phyloP scores from a whole-genome alignment of 2,113 vertebrate genomes.

The Heterotis niloticus region DNA sequence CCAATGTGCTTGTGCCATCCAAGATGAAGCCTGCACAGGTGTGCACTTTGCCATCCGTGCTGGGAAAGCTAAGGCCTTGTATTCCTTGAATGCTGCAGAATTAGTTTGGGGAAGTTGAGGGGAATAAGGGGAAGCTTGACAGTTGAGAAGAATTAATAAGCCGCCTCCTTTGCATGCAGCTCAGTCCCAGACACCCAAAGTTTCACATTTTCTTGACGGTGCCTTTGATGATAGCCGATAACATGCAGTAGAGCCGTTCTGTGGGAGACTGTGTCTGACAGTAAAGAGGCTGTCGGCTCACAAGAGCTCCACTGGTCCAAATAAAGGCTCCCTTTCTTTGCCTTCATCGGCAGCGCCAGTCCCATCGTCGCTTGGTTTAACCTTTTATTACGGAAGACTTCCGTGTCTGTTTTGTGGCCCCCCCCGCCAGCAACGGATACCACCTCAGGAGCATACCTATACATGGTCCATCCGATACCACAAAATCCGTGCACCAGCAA shows the following conservation, averaged over 20 bases:
- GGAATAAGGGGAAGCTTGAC: constrained; percentile 44
- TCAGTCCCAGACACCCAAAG: constrained; percentile 49
- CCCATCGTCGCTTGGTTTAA: constrained; percentile 20
- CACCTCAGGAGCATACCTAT: neutral
- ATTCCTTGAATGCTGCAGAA: constrained; percentile 62
- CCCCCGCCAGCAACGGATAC: neutral
- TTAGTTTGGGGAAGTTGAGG: constrained; percentile 52
- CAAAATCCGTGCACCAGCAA: neutral
- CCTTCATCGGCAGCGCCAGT: constrained; percentile 40
- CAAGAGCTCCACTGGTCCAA: constrained; percentile 58
- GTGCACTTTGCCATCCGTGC: neutral
- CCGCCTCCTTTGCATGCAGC: constrained; percentile 55
- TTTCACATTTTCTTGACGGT: constrained; percentile 65
- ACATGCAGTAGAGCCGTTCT: constrained; percentile 45
- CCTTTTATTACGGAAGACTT: neutral
- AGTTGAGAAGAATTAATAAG: constrained; percentile 68
- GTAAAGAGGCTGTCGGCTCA: constrained; percentile 57
- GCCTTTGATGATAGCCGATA: constrained; percentile 71
- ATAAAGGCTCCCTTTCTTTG: constrained; percentile 58
- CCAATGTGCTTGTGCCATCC: neutral
- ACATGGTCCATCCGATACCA: neutral
- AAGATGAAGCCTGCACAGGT: neutral
- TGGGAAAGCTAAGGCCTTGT: constrained; percentile 52
- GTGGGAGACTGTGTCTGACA: constrained; percentile 50
- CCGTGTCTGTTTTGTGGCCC: neutral